These are phyloP conservation scores for Rhagonycha fulva DNA, from an alignment of 2,888 invertebrate species.

Conservation along the genomic window DNA sequence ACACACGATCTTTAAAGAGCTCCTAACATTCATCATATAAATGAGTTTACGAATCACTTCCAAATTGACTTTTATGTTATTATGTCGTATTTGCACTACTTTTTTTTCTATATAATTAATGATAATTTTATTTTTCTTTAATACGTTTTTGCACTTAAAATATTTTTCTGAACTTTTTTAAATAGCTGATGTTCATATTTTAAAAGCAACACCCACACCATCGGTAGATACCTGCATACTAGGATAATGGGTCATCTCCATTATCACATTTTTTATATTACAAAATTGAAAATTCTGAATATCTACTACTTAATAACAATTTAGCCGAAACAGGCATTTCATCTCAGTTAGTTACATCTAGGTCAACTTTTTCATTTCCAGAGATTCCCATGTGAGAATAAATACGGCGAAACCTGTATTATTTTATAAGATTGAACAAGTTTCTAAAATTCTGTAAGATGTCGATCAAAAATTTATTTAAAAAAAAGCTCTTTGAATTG, in stretches of 20 bases:
- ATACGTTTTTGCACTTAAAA: conserved; percentile 3
- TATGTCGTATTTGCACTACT: background rate
- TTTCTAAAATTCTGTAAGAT: background rate
- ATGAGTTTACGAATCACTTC: conserved; percentile 32
- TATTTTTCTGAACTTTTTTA: background rate
- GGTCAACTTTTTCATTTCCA: background rate
- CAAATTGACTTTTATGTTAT: conserved; percentile 28
- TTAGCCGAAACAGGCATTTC: background rate
- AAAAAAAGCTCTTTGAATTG: background rate
- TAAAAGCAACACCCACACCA: background rate
- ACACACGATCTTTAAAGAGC: conserved; percentile 21
- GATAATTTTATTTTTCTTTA: conserved; percentile 1
- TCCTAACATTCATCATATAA: conserved; percentile 28
- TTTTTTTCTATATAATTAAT: background rate
- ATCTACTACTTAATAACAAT: background rate
- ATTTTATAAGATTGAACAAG: background rate
- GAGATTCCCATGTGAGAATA: background rate
- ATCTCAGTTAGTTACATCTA: background rate
- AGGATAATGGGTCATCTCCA: background rate
- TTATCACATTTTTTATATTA: too few species aligned
- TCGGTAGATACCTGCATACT: background rate
- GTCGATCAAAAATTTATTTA: background rate
- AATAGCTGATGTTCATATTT: background rate
- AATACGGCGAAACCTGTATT: background rate
- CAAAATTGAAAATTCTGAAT: background rate